Base-by-base conservation (phyloP, 2,113 vertebrate genomes). In the Heterotilapia buettikoferi region DNA sequence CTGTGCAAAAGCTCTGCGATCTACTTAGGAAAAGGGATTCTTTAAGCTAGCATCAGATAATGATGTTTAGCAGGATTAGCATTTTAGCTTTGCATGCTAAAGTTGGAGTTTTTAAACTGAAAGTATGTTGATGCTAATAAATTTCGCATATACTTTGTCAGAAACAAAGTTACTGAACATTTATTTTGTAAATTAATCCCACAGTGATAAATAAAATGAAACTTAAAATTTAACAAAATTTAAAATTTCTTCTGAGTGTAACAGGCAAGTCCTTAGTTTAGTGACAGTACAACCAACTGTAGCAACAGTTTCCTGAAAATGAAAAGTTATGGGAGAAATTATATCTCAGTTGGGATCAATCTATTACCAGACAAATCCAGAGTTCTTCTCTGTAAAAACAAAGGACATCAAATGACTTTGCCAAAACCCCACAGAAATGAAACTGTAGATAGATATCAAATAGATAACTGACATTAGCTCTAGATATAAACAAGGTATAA, bases 111-210 rank as follows among this genome's bases (percentile, higher is more conserved):
- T 31, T 10, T 19, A 31, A 76, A 76, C 43, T 31, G 3, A 76
- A 50, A 47, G 71, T 29, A 47, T 76, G 16, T 3, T 50, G 43
- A 12, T 78, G 24, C 45, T 50, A 31, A 47, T 8, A 50, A 0
- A 11, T 78, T 12, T 31, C 3, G 0, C 0, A 31, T 31, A 19
- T 50, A 50, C 14, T 19, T 76, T 47, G 24, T 47, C 43, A 29
- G 21, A 26, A 73, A 73, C 71, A 50, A 76, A 50, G 10, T 78
- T 31, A 78, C 16, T 78, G 0, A 78, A 50, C 43, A 50, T 12
- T 12, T 50, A 78, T 78, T 50, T 78, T 76, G 24, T 50, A 52
- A 78, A 78, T 78, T 4, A 73, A 45, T 26, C n/a, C 36, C 66
- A 26, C n/a, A 71, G 7, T 71, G n/a, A 16, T 24, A 36, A 36